Base-by-base conservation (phyloP, 2,888 invertebrate genomes). In the Maniola hyperantus region DNA sequence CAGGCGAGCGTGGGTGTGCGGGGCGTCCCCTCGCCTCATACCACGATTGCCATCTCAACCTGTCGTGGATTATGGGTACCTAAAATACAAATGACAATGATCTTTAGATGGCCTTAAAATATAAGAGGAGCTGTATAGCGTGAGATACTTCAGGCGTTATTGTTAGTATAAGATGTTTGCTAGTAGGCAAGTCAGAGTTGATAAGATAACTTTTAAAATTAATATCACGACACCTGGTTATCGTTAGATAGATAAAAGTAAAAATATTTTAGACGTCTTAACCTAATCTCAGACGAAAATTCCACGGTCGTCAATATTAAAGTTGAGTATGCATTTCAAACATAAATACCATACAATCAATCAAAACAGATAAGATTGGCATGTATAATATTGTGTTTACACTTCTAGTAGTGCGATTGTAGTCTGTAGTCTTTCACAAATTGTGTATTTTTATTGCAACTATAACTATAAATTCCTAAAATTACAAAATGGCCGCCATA, bases 131-230 rank as follows among this genome's bases (percentile, higher is more conserved):
- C 26, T 39, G 13, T 42, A 20, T 26, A 42, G 5, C 59, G 18
- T 18, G 44, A 26, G 26, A 58, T 33, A 59, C 59, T 65, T 53
- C 50, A 61, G 54, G 63, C 55, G 71, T 77, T 73, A 76, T 36
- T 79, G 77, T 86, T 88, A 86, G 74, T 73, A 75, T 73, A 80
- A 82, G 80, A 82, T 84, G 81, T 88, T 87, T 87, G 81, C 87
- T 79, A 51, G 65, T 58, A 36, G 36, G 36, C n/a, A 51, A 65
- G 65, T 65, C 42, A 48, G 53, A 58, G 64, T 64, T 58, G 89
- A 89, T 90, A 89, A 89, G 89, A 89, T 88, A 73, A 87, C 82
- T 79, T 85, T 82, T 79, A 77, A 88, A 83, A 81, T 81, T 80
- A 81, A 79, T 87, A 83, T 83, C 85, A 83, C 82, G 77, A 80